A percentile compares a stretch with the other conserved stretches of the same genome.
Evolutionary conservation across 2,113 vertebrate species (phyloP).

Genomic region (Entelurus aequoreus): DNA sequence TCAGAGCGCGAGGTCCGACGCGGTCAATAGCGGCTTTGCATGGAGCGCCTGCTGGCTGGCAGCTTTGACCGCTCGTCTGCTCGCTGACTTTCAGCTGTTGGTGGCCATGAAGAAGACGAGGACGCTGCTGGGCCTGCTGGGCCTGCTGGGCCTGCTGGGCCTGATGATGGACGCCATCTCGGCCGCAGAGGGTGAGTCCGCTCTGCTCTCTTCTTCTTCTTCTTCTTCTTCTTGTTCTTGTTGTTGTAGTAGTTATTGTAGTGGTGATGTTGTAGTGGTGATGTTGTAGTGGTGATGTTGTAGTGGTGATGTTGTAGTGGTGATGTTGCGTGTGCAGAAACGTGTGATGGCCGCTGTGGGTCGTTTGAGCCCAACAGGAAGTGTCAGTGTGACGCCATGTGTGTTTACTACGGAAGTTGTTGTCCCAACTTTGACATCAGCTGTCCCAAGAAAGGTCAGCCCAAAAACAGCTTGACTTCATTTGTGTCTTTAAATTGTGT

Average conservation of each 20-base stretch:
- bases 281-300: neutral
- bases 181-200: constrained; percentile 65
- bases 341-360: constrained; percentile 79
- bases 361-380: constrained; percentile 71
- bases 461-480: too few species aligned
- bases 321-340: constrained; percentile 66
- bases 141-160: constrained; percentile 39
- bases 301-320: neutral
- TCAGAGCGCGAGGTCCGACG: constrained; percentile 31
- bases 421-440: constrained; percentile 74
- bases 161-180: constrained; percentile 45
- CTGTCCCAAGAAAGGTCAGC: constrained; percentile 80
- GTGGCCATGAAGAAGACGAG: neutral
- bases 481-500: neutral
- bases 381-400: constrained; percentile 90
- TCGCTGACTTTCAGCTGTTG: neutral
- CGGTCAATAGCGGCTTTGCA: constrained; percentile 37
- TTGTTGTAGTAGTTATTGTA: neutral
- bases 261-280: neutral
- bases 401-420: constrained; percentile 88
- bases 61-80: neutral
- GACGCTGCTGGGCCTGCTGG: constrained; percentile 43
- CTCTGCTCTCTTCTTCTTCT: too few species aligned
- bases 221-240: too few species aligned
- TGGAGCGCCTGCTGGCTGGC: neutral